Base-by-base conservation (phyloP, 1,140 invertebrate species). In the Zaprionus taronus region DNA sequence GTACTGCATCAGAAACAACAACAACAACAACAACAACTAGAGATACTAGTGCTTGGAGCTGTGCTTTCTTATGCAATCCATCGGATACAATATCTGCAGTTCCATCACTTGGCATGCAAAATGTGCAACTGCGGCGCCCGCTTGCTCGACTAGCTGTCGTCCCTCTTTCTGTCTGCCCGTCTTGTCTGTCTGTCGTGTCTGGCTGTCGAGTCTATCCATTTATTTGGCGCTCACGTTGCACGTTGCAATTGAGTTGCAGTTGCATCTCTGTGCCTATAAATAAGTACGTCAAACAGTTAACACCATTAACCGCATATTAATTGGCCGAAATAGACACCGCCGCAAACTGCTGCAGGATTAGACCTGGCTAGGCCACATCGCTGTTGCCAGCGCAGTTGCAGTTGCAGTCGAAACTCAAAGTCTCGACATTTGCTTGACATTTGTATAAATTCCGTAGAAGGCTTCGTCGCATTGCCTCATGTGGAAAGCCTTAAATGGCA, bases 251-350 rank as follows among this genome's bases (percentile, higher is more conserved):
- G 80, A 80, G 78, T 84, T 85, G 83, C 75, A 77, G 80, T 80
- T 68, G 81, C 84, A 84, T 87, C 85, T 89, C 67, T 77, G 67
- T 53, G 81, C 55, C 84, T 73, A 84, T 89, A 89, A 89, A 89
- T 89, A 89, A 89, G 63, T 85, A 61, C 69, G 84, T 89, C 84
- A 81, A 83, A 76, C 75, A 80, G 81, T 81, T 90, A 90, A 89
- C 84, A 81, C 79, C 85, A 89, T 89, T 89, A 89, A 84, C 81
- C 83, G 84, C 84, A 89, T 89, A 89, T 89, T 89, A 89, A 89
- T 89, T 89, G 85, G 81, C 85, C 84, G 84, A 90, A 89, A 89
- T 89, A 81, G 85, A 81, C 74, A 89, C 85, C 81, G 26, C 5
- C 1, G 24, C 22, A 2, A 49, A 49, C 47, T 20, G 38, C 55